Base-by-base conservation (phyloP, 2,797 vertebrate species). In the Pogonophryne albipinna region DNA sequence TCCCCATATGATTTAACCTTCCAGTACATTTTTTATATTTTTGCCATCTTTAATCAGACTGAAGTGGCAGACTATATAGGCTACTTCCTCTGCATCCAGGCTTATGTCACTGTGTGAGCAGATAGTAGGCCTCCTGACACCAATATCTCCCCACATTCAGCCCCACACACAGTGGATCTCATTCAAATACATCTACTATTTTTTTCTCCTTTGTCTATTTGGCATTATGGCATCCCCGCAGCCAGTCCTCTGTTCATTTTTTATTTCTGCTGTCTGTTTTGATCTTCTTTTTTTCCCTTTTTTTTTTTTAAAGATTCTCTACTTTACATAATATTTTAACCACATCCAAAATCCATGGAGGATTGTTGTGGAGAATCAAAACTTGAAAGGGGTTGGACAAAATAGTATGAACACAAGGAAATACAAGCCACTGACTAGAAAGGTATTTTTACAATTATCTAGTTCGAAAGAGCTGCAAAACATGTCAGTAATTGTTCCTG, bases 81-180 rank as follows among this genome's bases (percentile, higher is more conserved):
- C 58, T 60, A 44, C 34, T 38, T 38, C n/a, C 15, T 38, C 45
- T 61, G 61, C 74, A 67, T 27, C 51, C 68, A 68, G 86, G 87
- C 87, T 82, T 76, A 23, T 86, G 82, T 83, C 84, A 84, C 79
- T 61, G 86, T 84, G 85, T 89, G 78, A 90, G 78, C 71, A 80
- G 82, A 82, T 65, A 76, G 61, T 14, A 76, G 87, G 87, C 90
- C 89, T 92, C 91, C 94, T 94, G 94, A 92, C 93, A 94, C 92
- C 89, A 91, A 90, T 92, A 89, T 93, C 94, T 79, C 91, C 87
- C 49, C 87, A 90, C 85, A 86, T 82, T 76, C 66, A 84, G 78
- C 73, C 23, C 58, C 73, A 66, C 66, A 80, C 85, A 91, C 92
- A 95, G 84, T 89, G 87, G 72, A 82, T 65, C 83, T 88, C 88